Base-by-base conservation (phyloP, 2,888 invertebrate genomes). In the Alentia gelatinosa region DNA sequence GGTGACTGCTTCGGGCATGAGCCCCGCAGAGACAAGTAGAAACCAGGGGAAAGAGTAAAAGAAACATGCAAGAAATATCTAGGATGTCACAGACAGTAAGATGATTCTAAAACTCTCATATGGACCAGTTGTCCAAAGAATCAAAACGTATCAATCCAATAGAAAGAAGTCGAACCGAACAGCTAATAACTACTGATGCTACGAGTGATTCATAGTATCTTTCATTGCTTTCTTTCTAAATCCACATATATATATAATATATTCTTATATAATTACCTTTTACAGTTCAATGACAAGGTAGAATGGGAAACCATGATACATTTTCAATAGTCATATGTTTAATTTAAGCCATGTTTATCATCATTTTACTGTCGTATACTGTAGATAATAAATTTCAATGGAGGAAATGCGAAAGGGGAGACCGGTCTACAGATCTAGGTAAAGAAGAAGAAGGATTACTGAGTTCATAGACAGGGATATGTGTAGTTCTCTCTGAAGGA, bases 51-150 rank as follows among this genome's bases (percentile, higher is more conserved):
- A 26, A 84, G 30, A 91, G 90, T n/a, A 30, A 89, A 39, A 91
- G 91, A 30, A 75, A 68, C 47, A 91, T 91, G 35, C 91, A 91
- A n/a, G 56, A 91, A 89, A 63, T 91, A 91, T 33, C 91, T 90
- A 84, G 90, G 91, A 75, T 90, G 86, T 26, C 56, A 90, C 91
- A 75, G 91, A 75, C n/a, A 56, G 91, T 9, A 39, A 79, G 39
- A 56, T 56, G 56, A 56, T 3, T n/a, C n/a, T n/a, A n/a, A n/a
- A n/a, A n/a, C n/a, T n/a, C n/a, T n/a, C n/a, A n/a, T n/a, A n/a
- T n/a, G n/a, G n/a, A n/a, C n/a, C n/a, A n/a, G n/a, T n/a, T n/a
- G n/a, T n/a, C n/a, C n/a, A n/a, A n/a, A n/a, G n/a, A n/a, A n/a
- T n/a, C n/a, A n/a, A n/a, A n/a, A n/a, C n/a, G n/a, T n/a, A n/a